Conservation (phyloP, 2,888 invertebrate genomes). For the Adelognathus sp. region DNA sequence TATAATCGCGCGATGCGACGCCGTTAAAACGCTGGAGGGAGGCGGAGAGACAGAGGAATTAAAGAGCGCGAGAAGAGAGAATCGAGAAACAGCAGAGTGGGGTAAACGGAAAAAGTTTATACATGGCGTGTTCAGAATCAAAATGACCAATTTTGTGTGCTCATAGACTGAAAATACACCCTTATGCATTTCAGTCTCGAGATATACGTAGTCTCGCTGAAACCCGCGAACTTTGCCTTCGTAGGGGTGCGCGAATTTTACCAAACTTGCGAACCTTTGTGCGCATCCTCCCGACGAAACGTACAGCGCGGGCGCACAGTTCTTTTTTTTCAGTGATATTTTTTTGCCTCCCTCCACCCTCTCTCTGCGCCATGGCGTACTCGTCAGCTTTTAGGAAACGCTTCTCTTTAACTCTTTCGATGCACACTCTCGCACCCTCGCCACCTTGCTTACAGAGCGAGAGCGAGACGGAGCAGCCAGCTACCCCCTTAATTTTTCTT, state of each 20-base stretch:
- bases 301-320: constrained; percentile 6
- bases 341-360: neutral
- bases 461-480: constrained; percentile 40
- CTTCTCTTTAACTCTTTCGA: constrained; percentile 38
- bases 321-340: neutral
- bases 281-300: constrained; percentile 34
- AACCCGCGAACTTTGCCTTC: constrained; percentile 33
- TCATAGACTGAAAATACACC: no score
- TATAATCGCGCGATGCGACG: constrained; percentile 56
- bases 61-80: constrained; percentile 59
- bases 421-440: constrained; percentile 58
- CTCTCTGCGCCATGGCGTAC: constrained; percentile 1
- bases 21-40: constrained; percentile 63
- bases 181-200: no score
- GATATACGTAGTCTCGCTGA: no score
- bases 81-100: constrained; percentile 30
- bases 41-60: constrained; percentile 65
- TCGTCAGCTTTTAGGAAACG: constrained; percentile 35
- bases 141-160: no score
- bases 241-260: constrained; percentile 63
- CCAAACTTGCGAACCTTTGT: constrained; percentile 52
- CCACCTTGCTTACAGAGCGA: constrained; percentile 51
- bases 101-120: constrained; percentile 49
- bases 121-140: no score
- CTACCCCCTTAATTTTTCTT: constrained; percentile 74